These are phyloP conservation scores for Sebastes nivosus DNA, from an alignment of 2,797 vertebrate species.

Conservation along the genomic window DNA sequence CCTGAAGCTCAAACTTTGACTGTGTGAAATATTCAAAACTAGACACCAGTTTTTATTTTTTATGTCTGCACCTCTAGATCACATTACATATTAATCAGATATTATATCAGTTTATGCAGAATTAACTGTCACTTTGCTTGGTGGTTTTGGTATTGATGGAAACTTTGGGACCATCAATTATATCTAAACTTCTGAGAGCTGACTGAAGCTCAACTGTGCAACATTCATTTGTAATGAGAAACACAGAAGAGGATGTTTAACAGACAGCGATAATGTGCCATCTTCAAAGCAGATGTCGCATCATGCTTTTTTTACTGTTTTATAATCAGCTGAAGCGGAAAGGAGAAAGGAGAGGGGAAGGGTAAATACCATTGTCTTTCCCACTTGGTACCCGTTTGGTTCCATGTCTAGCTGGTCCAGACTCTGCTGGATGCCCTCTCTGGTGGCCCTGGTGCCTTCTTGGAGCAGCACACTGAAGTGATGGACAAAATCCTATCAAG, in stretches of 20 bases:
- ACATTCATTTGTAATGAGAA: background rate
- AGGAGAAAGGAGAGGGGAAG: background rate
- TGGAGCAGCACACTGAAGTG: conserved; percentile 94
- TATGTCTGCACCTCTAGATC: background rate
- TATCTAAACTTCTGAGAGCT: background rate
- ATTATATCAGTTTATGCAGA: background rate
- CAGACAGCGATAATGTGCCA: background rate
- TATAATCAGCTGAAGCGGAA: background rate
- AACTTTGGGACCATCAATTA: background rate
- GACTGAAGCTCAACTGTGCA: background rate
- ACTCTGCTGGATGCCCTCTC: conserved; percentile 88
- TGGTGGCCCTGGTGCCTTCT: conserved; percentile 81
- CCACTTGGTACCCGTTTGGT: conserved; percentile 93
- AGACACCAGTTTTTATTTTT: background rate
- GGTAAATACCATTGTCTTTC: conserved; percentile 90
- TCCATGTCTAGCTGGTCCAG: conserved; percentile 86
- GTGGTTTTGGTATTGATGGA: background rate
- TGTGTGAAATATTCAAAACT: background rate
- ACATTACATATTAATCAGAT: background rate
- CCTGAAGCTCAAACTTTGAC: background rate
- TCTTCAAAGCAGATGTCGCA: background rate
- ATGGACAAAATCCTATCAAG: conserved; percentile 90
- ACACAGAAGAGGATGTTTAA: background rate
- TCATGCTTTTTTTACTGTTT: background rate
- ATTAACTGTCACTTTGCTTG: background rate